Evolutionary conservation across 2,888 invertebrate species (phyloP).

Genomic region (Ennomos quercinarius): DNA sequence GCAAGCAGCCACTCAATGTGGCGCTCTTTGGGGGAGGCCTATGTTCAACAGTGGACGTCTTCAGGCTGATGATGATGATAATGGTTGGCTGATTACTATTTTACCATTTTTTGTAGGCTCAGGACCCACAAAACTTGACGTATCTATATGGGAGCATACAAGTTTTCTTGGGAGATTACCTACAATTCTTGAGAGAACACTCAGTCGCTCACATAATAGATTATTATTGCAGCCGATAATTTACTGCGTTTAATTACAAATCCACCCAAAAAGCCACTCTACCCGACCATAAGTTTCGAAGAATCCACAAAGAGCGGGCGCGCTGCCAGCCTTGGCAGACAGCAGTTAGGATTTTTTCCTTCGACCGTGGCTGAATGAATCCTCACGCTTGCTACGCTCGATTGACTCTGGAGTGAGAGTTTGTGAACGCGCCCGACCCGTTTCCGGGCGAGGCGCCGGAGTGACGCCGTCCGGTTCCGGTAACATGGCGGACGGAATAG

Average conservation of each 20-base stretch:
- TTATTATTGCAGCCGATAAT: conserved; percentile 40
- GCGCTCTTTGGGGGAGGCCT: too few species aligned
- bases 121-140: too few species aligned
- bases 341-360: conserved; percentile 37
- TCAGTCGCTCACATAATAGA: conserved; percentile 30
- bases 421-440: conserved; percentile 65
- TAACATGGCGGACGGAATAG: conserved; percentile 38
- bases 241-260: conserved; percentile 42
- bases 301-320: conserved; percentile 39
- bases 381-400: conserved; percentile 60
- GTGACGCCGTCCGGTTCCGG: conserved; percentile 73
- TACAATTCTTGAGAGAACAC: background rate
- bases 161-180: too few species aligned
- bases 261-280: conserved; percentile 39
- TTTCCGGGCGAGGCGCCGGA: conserved; percentile 71
- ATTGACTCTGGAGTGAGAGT: conserved; percentile 69
- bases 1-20: too few species aligned
- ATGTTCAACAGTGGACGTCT: too few species aligned
- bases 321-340: conserved; percentile 37
- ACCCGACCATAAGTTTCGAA: conserved; percentile 34
- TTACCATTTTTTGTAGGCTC: too few species aligned
- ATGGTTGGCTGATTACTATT: too few species aligned
- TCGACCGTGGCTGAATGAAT: conserved; percentile 55
- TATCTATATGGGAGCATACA: too few species aligned
- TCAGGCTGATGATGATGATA: too few species aligned